Conservation (phyloP, 2,113 vertebrate genomes). For the Microtus oregoni region DNA sequence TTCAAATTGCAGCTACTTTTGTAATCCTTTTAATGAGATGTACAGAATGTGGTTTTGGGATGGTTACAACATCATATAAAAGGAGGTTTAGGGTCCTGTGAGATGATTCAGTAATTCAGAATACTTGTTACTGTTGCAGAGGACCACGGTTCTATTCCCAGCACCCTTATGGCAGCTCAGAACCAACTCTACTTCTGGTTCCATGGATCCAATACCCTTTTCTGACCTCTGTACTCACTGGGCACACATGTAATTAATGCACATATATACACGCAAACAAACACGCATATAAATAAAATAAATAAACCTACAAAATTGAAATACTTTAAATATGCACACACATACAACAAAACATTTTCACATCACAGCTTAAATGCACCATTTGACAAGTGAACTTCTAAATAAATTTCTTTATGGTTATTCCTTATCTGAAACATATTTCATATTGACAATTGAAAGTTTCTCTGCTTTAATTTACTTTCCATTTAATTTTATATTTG, state of each 20-base stretch:
- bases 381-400: neutral
- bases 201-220: neutral
- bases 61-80: neutral
- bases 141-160: neutral
- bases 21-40: neutral
- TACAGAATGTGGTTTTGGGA: neutral
- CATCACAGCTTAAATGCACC: neutral
- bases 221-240: neutral
- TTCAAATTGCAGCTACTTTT: neutral
- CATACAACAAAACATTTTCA: neutral
- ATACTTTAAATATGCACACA: neutral
- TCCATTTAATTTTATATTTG: neutral
- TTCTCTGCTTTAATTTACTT: neutral
- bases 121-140: neutral
- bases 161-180: neutral
- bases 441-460: neutral
- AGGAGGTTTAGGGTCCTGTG: neutral
- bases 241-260: neutral
- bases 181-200: neutral
- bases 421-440: neutral
- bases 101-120: neutral
- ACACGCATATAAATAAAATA: neutral
- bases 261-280: neutral
- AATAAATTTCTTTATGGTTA: conserved; percentile 31
- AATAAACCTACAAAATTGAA: neutral